Evolutionary conservation across 2,113 vertebrate species (phyloP), one percentile per base, ranked within the genome.

Genomic region (Promerops cafer): DNA sequence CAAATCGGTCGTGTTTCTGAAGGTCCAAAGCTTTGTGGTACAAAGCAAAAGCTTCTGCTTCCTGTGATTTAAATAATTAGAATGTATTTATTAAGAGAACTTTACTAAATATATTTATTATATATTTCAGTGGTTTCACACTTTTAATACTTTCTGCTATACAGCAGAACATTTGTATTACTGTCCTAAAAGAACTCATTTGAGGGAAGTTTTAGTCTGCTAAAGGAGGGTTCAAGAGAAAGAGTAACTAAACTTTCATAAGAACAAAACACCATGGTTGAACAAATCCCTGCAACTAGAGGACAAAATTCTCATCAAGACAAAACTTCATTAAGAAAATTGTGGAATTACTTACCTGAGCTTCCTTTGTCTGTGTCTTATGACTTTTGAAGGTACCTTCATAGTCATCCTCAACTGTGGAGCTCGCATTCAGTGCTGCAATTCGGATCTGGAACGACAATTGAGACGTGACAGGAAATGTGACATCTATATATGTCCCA

Each of bases 21-120:
- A 99, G 98, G 96, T 99, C 99, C 97, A 99, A 97, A 53, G 99
- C 99, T 97, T 99, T 99, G 96, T 99, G 99, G 79, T 99, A 99
- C 61, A 99, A 97, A 83, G 99, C 99, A 98, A 99, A 99, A 14
- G 99, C 99, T 97, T 99, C 99, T 4, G 99, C 99, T 98, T 99
- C 99, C 99, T 99, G 93, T 6, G 23, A 87, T 90, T 50, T 40
- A 87, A 96, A 91, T 77, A 13, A 68, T 15, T 10, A 91, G 10
- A 90, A 19, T 7, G 10, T n/a, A 35, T 68, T 84, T 77, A 60
- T 65, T 35, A 35, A 13, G 7, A n/a, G 7, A 83, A 59, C 7
- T 71, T 84, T 26, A 82, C 79, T 42, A 60, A 80, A 63, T 37
- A 16, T 1, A 49, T 59, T 66, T 61, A 35, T 37, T 70, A 50